Evolutionary conservation across 2,888 invertebrate species (phyloP).

Genomic region (Xanthia icteritia): DNA sequence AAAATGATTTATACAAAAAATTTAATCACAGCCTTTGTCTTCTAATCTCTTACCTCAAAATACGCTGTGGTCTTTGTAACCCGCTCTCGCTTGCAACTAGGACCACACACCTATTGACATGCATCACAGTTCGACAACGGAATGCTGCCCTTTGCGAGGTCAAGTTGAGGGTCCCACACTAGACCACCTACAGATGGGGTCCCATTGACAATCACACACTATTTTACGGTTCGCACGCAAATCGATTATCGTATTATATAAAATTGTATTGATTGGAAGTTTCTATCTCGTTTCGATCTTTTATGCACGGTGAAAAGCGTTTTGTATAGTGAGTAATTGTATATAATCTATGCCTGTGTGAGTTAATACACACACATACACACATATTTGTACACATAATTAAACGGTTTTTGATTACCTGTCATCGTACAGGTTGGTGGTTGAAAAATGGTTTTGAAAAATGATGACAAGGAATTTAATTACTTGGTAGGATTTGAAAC

Average conservation of each 20-base stretch:
- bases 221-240: conserved; percentile 58
- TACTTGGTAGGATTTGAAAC: neutral
- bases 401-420: conserved; percentile 15
- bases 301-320: conserved; percentile 38
- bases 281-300: conserved; percentile 43
- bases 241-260: conserved; percentile 41
- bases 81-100: neutral
- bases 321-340: conserved; percentile 27
- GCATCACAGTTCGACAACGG: conserved; percentile 62
- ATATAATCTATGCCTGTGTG: conserved; percentile 7
- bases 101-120: conserved; percentile 51
- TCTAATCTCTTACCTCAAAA: neutral
- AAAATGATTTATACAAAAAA: no score
- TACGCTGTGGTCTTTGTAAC: neutral
- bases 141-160: conserved; percentile 67
- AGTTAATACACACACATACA: no score
- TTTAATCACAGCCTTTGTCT: no score
- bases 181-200: conserved; percentile 63
- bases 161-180: conserved; percentile 71
- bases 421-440: neutral
- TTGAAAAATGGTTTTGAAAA: neutral
- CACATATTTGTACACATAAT: no score
- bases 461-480: no score
- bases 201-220: conserved; percentile 55
- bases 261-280: conserved; percentile 46